Evolutionary conservation across 2,888 invertebrate genomes (phyloP), one percentile per base, ranked within the genome.

Genomic region (Augiades crinisus): DNA sequence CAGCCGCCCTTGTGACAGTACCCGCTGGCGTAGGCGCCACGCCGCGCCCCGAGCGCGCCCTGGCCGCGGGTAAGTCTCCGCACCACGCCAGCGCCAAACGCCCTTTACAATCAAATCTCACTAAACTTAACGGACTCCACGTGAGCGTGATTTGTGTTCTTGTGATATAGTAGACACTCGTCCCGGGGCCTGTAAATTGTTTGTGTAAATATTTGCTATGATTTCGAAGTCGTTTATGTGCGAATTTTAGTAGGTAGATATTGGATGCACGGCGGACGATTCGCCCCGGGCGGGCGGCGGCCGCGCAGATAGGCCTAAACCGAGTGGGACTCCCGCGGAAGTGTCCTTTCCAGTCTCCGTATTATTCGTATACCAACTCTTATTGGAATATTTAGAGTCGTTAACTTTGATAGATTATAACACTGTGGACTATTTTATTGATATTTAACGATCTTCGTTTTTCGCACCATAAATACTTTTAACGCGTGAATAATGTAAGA

Each of bases 1-100:
- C 94, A 95, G 74, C 94, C 95, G 78, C 95, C 95, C 82, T 96
- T 96, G 96, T 96, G 96, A 96, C 96, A 96, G 91, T 96, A 96
- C 78, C 96, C 96, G 67, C 91, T 96, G 90, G 95, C 96, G 91
- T 96, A 96, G 95, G 92, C 78, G 68, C 72, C 30, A 61, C 78
- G 74, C 63, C 77, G 75, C 67, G 53, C 74, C 74, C 60, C 58
- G 44, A 51, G 55, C 61, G 68, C 67, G 55, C 69, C 72, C 59
- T 79, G 81, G 79, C 71, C 70, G 70, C 59, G 41, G 65, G 63
- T 63, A 58, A 64, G 60, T 59, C 57, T n/a, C 57, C 56, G 53
- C 54, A 54, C 50, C 53, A 58, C 53, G 37, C 54, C 57, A 44
- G 54, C 58, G 47, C 34, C 53, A 55, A 57, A 57, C 57, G 58